A percentile compares a stretch with the other conserved stretches of the same genome.
Evolutionary conservation across 2,888 invertebrate species (phyloP).

Genomic region (Bedellia somnulentella): DNA sequence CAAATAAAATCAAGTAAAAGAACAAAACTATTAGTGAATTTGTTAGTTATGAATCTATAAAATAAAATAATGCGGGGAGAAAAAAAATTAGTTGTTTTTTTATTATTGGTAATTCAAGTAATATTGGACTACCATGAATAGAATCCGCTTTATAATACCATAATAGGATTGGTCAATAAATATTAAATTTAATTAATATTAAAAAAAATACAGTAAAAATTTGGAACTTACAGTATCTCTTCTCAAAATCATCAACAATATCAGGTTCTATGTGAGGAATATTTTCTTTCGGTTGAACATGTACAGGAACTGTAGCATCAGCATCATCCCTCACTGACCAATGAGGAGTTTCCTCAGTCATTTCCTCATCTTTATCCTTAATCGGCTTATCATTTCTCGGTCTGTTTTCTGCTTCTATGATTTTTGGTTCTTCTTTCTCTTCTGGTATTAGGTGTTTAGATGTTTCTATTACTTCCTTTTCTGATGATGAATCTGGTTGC

Average conservation of each 20-base stretch:
- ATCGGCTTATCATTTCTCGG: conserved; percentile 36
- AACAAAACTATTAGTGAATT: too few relatives aligned
- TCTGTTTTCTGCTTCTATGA: conserved; percentile 21
- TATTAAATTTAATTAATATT: too few relatives aligned
- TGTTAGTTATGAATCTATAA: too few relatives aligned
- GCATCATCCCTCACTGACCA: conserved; percentile 42
- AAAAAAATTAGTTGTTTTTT: too few relatives aligned
- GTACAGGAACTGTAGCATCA: conserved; percentile 27
- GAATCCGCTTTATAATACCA: too few relatives aligned
- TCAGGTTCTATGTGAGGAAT: conserved; percentile 22
- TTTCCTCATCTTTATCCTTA: conserved; percentile 30
- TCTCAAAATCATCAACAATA: conserved; percentile 30
- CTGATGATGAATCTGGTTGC: conserved; percentile 45
- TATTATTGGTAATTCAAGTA: too few relatives aligned
- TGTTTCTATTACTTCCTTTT: conserved; percentile 28
- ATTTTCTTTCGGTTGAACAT: conserved; percentile 30
- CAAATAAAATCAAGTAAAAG: too few relatives aligned
- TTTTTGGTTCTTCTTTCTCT: conserved; percentile 33
- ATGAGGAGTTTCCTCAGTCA: conserved; percentile 39
- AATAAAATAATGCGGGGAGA: too few relatives aligned
- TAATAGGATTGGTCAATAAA: too few relatives aligned
- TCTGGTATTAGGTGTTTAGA: conserved; percentile 32
- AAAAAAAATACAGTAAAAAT: too few relatives aligned
- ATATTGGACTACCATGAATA: too few relatives aligned
- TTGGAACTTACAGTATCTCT: conserved; percentile 28